phyloP scores from a whole-genome alignment of 2,113 vertebrate genomes.

The Petaurus breviceps region DNA sequence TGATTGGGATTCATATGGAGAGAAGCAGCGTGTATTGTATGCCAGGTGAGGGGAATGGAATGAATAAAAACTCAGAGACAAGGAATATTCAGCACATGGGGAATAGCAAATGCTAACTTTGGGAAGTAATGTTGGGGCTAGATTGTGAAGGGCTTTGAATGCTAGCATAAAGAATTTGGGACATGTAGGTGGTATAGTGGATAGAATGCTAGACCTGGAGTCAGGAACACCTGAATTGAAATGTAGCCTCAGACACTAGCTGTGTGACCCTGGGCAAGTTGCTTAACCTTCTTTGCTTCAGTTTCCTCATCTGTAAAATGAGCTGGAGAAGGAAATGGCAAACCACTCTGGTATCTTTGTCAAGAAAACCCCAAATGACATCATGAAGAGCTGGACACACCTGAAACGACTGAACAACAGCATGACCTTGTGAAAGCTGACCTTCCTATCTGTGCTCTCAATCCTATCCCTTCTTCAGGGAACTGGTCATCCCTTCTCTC shows the following conservation, averaged over 20 bases:
- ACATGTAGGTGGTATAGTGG: background rate
- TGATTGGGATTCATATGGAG: background rate
- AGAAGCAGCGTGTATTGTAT: background rate
- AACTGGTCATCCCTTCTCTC: background rate
- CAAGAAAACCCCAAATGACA: background rate
- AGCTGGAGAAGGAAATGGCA: background rate
- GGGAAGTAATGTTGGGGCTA: background rate
- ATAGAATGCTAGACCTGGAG: background rate
- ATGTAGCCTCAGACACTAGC: background rate
- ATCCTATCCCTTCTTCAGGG: background rate
- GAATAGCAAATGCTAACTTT: background rate
- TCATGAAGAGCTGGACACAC: background rate
- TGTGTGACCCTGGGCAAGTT: background rate
- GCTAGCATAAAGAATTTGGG: background rate
- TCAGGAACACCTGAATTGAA: background rate
- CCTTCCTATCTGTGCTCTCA: background rate
- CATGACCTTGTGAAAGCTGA: background rate
- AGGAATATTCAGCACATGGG: background rate
- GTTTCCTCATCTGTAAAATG: background rate
- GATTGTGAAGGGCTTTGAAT: background rate
- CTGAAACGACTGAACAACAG: background rate
- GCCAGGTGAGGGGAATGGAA: background rate
- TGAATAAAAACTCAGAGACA: background rate
- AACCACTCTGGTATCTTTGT: background rate
- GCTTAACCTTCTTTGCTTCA: background rate